A percentile compares a stretch with the other conserved stretches of the same genome.
phyloP scores from a whole-genome alignment of 2,888 invertebrate genomes.

The Caenorhabditis imperialis region DNA sequence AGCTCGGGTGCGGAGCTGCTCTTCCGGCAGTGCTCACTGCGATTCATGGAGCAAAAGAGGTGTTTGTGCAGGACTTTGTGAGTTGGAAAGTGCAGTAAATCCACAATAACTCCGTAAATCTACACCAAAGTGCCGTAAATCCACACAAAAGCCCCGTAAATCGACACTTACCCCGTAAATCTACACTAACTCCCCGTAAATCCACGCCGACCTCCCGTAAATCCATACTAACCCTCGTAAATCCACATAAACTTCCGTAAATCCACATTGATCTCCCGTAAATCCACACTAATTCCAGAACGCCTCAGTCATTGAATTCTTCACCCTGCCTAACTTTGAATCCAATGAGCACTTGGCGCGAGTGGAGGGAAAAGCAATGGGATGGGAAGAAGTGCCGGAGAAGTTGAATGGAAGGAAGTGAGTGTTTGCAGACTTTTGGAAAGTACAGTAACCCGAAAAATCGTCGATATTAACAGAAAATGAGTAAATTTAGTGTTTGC shows the following conservation, averaged over 20 bases:
- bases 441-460: no score
- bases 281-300: no score
- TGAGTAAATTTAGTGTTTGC: no score
- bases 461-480: no score
- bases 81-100: conserved; percentile 79
- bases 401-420: conserved; percentile 29
- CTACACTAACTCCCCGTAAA: no score
- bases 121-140: no score
- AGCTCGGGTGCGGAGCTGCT: conserved; percentile 92
- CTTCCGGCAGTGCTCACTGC: conserved; percentile 88
- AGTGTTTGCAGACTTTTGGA: not conserved
- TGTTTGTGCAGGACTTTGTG: conserved; percentile 95
- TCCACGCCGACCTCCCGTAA: no score
- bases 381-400: conserved; percentile 48
- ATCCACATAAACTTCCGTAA: no score
- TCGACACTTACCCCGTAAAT: not conserved
- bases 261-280: no score
- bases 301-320: conserved; percentile 66
- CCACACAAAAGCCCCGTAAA: no score
- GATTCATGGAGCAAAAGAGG: conserved; percentile 82
- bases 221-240: no score
- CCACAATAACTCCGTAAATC: not conserved
- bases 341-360: conserved; percentile 56
- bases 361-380: conserved; percentile 38
- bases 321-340: conserved; percentile 66